Percentiles rank a stretch among this genome's conserved stretches.
Evolutionary conservation across 2,113 vertebrate species (phyloP).

Genomic region (Mesocricetus auratus): DNA sequence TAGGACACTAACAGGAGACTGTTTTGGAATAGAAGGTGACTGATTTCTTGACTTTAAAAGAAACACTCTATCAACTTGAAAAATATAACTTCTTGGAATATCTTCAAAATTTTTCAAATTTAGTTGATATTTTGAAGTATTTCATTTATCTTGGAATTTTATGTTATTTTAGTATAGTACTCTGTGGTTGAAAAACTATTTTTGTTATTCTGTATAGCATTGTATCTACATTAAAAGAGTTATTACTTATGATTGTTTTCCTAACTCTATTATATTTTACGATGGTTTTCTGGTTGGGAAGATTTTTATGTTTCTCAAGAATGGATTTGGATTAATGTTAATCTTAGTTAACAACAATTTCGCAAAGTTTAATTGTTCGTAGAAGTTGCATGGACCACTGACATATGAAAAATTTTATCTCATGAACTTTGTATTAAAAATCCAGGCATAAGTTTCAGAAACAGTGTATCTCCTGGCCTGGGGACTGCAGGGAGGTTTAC

Average conservation of each 20-base stretch:
- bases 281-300: not conserved
- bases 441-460: not conserved
- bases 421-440: not conserved
- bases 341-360: not conserved
- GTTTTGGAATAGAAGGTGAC: not conserved
- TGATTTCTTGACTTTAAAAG: slow-evolving; percentile 60
- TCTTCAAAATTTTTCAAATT: slow-evolving; percentile 78
- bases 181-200: slow-evolving; percentile 72
- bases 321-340: slow-evolving; percentile 9
- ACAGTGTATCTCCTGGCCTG: too few relatives aligned
- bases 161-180: slow-evolving; percentile 71
- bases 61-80: slow-evolving; percentile 81
- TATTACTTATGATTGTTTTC: slow-evolving; percentile 66
- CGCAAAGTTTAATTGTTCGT: not conserved
- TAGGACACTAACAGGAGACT: not conserved
- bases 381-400: not conserved
- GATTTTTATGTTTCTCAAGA: not conserved
- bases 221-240: slow-evolving; percentile 70
- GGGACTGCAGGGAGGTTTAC: too few relatives aligned
- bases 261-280: slow-evolving; percentile 51
- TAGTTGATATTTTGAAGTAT: slow-evolving; percentile 71
- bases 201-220: slow-evolving; percentile 63
- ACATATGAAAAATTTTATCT: not conserved
- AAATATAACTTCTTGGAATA: slow-evolving; percentile 80
- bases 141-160: slow-evolving; percentile 81